Conservation (phyloP, 2,888 invertebrate genomes). For the Habroteleia sp. region DNA sequence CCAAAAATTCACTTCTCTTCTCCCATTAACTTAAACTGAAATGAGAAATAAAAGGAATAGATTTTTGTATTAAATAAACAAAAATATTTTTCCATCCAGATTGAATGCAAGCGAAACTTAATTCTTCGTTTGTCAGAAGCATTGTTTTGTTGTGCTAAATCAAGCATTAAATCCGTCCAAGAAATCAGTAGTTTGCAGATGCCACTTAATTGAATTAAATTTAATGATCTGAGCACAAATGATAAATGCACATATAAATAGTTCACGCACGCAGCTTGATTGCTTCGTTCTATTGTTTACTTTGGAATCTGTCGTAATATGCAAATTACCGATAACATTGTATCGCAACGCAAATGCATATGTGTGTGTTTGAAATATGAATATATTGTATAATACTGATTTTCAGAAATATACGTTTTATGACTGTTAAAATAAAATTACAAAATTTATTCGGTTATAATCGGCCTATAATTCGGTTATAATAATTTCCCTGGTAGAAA, state of each 20-base stretch:
- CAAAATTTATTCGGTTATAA: too few relatives aligned
- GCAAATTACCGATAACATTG: constrained; percentile 67
- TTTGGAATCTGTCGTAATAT: constrained; percentile 64
- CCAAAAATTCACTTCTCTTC: too few relatives aligned
- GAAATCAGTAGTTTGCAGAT: not conserved
- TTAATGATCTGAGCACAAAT: constrained; percentile 25
- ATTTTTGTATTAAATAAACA: too few relatives aligned
- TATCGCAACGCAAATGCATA: constrained; percentile 51
- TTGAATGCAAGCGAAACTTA: too few relatives aligned
- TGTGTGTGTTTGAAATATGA: constrained; percentile 26
- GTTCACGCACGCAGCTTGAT: constrained; percentile 44
- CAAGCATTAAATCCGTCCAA: constrained; percentile 1
- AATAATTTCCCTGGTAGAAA: too few relatives aligned
- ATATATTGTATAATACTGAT: constrained; percentile 41
- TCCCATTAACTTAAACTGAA: too few relatives aligned
- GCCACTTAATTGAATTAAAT: constrained; percentile 28
- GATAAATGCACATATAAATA: constrained; percentile 40
- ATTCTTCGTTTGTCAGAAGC: too few relatives aligned
- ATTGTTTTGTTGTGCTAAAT: too few relatives aligned
- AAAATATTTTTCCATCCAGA: too few relatives aligned
- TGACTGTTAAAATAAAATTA: constrained; percentile 31
- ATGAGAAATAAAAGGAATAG: too few relatives aligned
- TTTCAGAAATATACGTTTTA: not conserved
- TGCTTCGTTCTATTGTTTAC: constrained; percentile 64
- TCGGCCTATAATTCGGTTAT: too few relatives aligned